These are phyloP conservation scores for Mormyrus lacerda DNA, from an alignment of 2,113 vertebrate species.

Conservation along the genomic window DNA sequence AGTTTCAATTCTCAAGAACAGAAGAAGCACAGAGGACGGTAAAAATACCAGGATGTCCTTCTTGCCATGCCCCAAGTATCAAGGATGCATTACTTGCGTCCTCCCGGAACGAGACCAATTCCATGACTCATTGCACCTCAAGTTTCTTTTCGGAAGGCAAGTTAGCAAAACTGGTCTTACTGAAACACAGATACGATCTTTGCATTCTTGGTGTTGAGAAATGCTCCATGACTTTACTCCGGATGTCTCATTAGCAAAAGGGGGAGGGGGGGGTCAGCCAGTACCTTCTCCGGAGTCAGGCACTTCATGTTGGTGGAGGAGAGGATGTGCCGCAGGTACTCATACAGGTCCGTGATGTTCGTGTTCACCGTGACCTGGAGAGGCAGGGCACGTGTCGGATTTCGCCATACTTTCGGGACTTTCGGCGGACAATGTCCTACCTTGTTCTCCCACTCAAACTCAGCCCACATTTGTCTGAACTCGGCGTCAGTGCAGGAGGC, in stretches of 20 bases:
- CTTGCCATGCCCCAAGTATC: not conserved
- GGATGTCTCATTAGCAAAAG: not conserved
- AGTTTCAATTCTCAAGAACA: not conserved
- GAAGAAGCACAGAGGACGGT: not conserved
- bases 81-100: not conserved
- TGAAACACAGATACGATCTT: not conserved
- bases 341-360: constrained; percentile 89
- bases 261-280: too few species aligned
- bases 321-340: constrained; percentile 91
- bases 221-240: not conserved
- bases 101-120: not conserved
- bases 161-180: not conserved
- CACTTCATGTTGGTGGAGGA: constrained; percentile 98
- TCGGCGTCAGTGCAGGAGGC: constrained; percentile 91
- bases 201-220: not conserved
- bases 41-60: not conserved
- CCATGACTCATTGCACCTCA: not conserved
- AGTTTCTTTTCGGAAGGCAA: not conserved
- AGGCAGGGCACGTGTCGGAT: not conserved
- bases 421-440: constrained; percentile 46
- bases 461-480: constrained; percentile 99
- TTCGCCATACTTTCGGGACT: not conserved
- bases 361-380: constrained; percentile 93
- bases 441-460: constrained; percentile 99
- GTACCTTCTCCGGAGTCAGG: constrained; percentile 96